Conservation (phyloP, 92 coral and sea anemone species). For the Palythoa heliodiscus region DNA sequence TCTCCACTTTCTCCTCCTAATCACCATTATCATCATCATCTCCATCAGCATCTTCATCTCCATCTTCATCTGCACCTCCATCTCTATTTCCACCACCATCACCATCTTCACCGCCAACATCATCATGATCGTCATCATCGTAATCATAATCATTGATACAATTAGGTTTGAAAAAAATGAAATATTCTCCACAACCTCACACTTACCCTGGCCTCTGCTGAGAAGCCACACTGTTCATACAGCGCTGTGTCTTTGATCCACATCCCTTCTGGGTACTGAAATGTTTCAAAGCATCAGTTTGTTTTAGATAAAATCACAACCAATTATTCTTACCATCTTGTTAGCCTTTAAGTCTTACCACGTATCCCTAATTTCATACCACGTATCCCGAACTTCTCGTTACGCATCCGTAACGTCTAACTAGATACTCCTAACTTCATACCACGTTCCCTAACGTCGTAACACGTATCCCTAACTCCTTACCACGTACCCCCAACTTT, state of each 20-base stretch:
- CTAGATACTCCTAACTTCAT: no score
- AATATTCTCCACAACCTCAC: background rate
- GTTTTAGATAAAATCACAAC: background rate
- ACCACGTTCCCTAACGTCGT: no score
- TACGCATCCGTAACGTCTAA: no score
- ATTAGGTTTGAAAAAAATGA: background rate
- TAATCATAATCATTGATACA: background rate
- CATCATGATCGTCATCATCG: background rate
- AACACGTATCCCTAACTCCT: no score
- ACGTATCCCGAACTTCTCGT: no score
- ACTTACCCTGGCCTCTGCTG: conserved; percentile 56
- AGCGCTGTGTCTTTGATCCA: conserved; percentile 65
- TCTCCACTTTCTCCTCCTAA: background rate
- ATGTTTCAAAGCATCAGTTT: background rate
- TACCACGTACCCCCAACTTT: no score
- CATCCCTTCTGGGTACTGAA: conserved; percentile 84
- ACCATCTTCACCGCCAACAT: background rate
- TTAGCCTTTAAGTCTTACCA: no score
- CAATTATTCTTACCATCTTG: no score
- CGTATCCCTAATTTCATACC: no score
- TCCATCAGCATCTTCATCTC: background rate
- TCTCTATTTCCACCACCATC: background rate
- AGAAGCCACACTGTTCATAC: conserved; percentile 33
- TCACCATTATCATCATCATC: background rate
- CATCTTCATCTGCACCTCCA: background rate